These are phyloP conservation scores for Dynastes grantii DNA, from an alignment of 2,888 invertebrate species.

Conservation along the genomic window DNA sequence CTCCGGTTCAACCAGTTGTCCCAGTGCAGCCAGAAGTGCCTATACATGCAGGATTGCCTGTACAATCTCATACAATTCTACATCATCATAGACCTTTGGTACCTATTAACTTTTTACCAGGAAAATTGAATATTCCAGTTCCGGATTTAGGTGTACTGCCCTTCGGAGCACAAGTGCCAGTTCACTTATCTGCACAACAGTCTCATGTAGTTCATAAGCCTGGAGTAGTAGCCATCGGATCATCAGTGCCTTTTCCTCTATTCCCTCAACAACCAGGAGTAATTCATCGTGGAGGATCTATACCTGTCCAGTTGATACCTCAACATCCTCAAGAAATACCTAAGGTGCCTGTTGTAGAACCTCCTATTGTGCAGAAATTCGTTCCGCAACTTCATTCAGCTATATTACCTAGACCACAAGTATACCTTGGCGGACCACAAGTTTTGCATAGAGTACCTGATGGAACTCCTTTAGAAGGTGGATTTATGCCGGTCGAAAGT, in stretches of 20 bases:
- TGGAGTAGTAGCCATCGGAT: constrained; percentile 38
- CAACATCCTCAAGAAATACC: constrained; percentile 23
- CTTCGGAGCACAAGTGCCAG: constrained; percentile 48
- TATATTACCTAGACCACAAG: constrained; percentile 31
- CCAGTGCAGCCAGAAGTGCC: constrained; percentile 35
- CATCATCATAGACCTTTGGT: constrained; percentile 32
- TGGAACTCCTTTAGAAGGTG: constrained; percentile 17
- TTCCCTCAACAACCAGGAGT: constrained; percentile 34
- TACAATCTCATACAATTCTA: constrained; percentile 30
- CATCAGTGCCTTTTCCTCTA: constrained; percentile 45
- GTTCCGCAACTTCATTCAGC: constrained; percentile 37
- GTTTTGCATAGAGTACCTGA: not conserved
- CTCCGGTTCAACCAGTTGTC: constrained; percentile 40
- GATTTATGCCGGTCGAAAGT: constrained; percentile 37
- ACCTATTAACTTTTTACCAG: constrained; percentile 47
- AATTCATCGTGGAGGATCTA: constrained; percentile 14
- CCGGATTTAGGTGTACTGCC: constrained; percentile 51
- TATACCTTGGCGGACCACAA: constrained; percentile 23
- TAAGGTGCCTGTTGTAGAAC: constrained; percentile 20
- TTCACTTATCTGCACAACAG: constrained; percentile 42
- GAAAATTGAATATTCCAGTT: constrained; percentile 45
- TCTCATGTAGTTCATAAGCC: constrained; percentile 41
- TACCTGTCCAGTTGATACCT: not conserved
- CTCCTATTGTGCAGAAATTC: constrained; percentile 33
- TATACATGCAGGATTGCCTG: constrained; percentile 22